Percentiles rank a stretch among this genome's conserved stretches.
phyloP scores from a whole-genome alignment of 1,140 invertebrate species.

The Bombyx mandarina region DNA sequence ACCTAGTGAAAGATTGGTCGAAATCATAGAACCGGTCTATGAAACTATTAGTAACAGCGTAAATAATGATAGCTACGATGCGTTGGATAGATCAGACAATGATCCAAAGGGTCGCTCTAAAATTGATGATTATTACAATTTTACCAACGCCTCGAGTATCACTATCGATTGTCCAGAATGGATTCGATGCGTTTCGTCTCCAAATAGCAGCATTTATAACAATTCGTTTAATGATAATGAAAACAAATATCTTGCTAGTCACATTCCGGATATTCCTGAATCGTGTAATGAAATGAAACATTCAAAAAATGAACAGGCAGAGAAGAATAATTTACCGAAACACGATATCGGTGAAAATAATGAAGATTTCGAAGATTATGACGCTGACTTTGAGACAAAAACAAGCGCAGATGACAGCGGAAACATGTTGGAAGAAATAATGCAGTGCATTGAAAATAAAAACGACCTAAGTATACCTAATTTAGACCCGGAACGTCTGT shows the following conservation, averaged over 20 bases:
- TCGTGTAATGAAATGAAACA: slow-evolving; percentile 7
- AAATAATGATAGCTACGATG: slow-evolving; percentile 41
- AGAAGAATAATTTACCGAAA: background rate
- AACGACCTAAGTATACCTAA: slow-evolving; percentile 22
- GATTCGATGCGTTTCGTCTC: slow-evolving; percentile 34
- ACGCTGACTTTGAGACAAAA: slow-evolving; percentile 7
- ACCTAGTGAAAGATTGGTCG: slow-evolving; percentile 49
- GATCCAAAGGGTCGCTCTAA: slow-evolving; percentile 31
- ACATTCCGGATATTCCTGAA: slow-evolving; percentile 15
- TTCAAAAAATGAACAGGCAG: background rate
- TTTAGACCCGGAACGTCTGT: slow-evolving; percentile 30
- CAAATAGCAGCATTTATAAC: slow-evolving; percentile 32
- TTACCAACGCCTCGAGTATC: slow-evolving; percentile 46
- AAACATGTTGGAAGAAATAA: slow-evolving; percentile 54
- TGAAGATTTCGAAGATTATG: slow-evolving; percentile 9
- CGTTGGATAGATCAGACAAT: slow-evolving; percentile 27
- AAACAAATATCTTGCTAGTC: slow-evolving; percentile 17
- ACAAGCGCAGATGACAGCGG: slow-evolving; percentile 26
- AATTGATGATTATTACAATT: slow-evolving; percentile 41
- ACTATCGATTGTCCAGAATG: slow-evolving; percentile 49
- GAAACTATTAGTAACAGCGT: slow-evolving; percentile 47
- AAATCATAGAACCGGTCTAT: slow-evolving; percentile 57
- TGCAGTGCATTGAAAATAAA: slow-evolving; percentile 40
- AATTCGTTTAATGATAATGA: slow-evolving; percentile 31
- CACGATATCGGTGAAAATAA: slow-evolving; percentile 3